Percentiles rank a stretch among this genome's conserved stretches.
Evolutionary conservation across 2,888 invertebrate genomes (phyloP).

Genomic region (Linyphia triangularis): DNA sequence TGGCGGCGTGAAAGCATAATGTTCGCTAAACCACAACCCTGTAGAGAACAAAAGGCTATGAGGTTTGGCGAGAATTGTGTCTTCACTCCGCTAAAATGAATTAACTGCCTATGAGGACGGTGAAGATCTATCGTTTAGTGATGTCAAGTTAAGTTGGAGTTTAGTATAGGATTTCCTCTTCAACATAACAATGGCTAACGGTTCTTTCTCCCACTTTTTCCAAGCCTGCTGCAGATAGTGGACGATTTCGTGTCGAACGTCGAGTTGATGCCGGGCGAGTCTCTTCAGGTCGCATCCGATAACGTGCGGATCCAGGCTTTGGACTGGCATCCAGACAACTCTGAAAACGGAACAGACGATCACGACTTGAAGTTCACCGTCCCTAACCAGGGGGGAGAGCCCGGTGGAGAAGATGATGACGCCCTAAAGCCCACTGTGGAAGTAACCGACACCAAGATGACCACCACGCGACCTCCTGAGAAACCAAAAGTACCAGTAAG

Average conservation of each 20-base stretch:
- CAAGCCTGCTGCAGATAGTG: constrained; percentile 51
- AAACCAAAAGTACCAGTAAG: constrained; percentile 42
- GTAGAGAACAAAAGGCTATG: too few relatives aligned
- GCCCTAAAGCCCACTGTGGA: not conserved
- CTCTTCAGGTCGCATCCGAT: not conserved
- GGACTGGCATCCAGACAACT: constrained; percentile 57
- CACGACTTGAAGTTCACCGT: not conserved
- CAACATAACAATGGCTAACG: too few relatives aligned
- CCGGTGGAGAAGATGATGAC: too few relatives aligned
- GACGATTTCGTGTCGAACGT: constrained; percentile 59
- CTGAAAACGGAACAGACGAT: not conserved
- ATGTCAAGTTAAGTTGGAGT: too few relatives aligned
- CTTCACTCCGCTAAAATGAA: too few relatives aligned
- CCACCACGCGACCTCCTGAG: not conserved
- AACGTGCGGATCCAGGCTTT: constrained; percentile 53
- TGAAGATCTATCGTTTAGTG: too few relatives aligned
- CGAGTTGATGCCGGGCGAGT: constrained; percentile 39
- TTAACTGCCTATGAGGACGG: too few relatives aligned
- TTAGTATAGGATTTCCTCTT: too few relatives aligned
- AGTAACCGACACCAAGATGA: not conserved
- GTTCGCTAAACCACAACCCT: too few relatives aligned
- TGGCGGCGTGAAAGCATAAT: too few relatives aligned
- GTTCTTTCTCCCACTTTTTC: not conserved
- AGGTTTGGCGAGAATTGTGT: too few relatives aligned
- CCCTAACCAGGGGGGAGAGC: not conserved